Conservation (phyloP, 2,888 invertebrate genomes). For the Ophion ventricosus region DNA sequence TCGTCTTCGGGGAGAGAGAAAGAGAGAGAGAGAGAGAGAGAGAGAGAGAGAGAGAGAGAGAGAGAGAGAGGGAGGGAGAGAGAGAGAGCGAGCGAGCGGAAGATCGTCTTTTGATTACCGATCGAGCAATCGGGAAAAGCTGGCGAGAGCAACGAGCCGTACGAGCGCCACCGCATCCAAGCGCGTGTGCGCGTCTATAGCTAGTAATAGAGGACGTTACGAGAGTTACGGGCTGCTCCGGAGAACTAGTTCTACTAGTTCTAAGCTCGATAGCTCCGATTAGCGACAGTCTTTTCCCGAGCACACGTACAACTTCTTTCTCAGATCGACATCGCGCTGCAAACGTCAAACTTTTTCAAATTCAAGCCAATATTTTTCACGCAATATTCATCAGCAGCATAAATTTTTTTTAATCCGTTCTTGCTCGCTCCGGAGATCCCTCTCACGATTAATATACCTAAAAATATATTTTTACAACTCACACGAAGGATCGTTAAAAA, state of each 20-base stretch:
- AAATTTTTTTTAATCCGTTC: too few species aligned
- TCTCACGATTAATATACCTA: too few species aligned
- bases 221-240: background rate
- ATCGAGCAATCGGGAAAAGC: slow-evolving; percentile 35
- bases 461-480: too few species aligned
- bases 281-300: background rate
- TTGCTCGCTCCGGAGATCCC: too few species aligned
- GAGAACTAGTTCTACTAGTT: background rate
- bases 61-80: too few species aligned
- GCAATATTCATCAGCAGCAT: too few species aligned
- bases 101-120: slow-evolving; percentile 21
- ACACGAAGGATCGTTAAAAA: too few species aligned
- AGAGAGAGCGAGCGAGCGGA: background rate
- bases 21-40: too few species aligned
- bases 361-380: background rate
- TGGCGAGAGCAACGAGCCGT: slow-evolving; percentile 34
- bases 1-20: background rate
- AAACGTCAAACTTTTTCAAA: background rate
- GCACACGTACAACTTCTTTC: background rate
- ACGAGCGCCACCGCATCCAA: background rate
- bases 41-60: too few species aligned
- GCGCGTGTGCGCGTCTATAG: background rate
- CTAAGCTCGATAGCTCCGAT: background rate
- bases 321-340: background rate
- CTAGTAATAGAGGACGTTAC: background rate